A percentile compares a stretch with the other conserved stretches of the same genome.
phyloP scores from a whole-genome alignment of 2,113 vertebrate genomes.

The Tachuris rubrigastra region DNA sequence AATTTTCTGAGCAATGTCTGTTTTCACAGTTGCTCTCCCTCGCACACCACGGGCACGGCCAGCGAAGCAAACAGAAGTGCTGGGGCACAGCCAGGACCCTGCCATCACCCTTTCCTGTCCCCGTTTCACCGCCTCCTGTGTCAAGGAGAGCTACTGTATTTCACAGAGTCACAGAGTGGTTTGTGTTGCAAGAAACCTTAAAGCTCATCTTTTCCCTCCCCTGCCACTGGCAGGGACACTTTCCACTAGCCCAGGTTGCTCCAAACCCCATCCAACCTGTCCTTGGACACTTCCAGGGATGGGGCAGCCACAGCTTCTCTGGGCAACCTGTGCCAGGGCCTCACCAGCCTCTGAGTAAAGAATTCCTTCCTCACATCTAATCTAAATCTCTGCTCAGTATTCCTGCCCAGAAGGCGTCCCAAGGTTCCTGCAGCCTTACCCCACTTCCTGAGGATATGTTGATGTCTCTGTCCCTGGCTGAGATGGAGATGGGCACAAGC shows the following conservation, averaged over 20 bases:
- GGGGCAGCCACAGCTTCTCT: background rate
- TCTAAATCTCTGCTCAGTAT: background rate
- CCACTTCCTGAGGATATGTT: background rate
- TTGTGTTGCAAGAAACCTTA: background rate
- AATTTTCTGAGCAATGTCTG: background rate
- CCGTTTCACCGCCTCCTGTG: background rate
- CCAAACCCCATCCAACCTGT: background rate
- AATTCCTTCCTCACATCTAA: background rate
- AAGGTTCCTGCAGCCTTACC: background rate
- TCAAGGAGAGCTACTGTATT: background rate
- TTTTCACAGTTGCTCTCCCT: background rate
- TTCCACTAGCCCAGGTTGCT: background rate
- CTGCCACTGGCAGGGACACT: background rate
- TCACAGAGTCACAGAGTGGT: background rate
- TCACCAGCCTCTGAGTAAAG: background rate
- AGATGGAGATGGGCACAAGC: background rate
- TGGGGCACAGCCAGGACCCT: conserved; percentile 18
- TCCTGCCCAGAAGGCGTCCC: background rate
- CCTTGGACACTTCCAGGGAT: background rate
- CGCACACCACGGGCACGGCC: background rate
- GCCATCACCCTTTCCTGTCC: background rate
- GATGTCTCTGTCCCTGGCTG: background rate
- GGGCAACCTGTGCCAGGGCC: background rate
- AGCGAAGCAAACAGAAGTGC: background rate
- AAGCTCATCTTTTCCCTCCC: background rate